A percentile compares a stretch with the other conserved stretches of the same genome.
These are phyloP conservation scores for Drosophila testacea DNA, from an alignment of 2,888 invertebrate species.

Conservation along the genomic window DNA sequence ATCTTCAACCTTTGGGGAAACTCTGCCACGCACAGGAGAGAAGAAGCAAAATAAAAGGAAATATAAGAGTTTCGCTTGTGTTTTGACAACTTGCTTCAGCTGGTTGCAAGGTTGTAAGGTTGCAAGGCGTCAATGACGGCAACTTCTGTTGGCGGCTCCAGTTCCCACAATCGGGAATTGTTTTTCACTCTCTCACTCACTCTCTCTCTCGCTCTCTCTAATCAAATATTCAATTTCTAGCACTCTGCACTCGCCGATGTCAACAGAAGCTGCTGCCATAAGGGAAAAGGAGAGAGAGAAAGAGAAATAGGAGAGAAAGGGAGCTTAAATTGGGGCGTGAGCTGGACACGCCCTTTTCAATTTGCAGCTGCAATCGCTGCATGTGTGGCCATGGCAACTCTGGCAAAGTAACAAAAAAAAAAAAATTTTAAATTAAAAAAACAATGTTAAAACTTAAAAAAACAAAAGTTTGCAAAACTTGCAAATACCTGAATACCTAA, in stretches of 20 bases:
- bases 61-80: conserved; percentile 9
- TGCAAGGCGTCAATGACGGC: conserved; percentile 13
- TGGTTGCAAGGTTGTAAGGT: conserved; percentile 6
- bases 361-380: conserved; percentile 24
- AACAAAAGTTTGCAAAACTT: not conserved
- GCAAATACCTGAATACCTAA: not conserved
- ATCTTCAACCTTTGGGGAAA: not conserved
- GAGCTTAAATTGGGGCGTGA: conserved; percentile 2
- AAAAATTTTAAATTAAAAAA: not conserved
- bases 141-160: conserved; percentile 19
- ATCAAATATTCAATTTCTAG: conserved; percentile 72
- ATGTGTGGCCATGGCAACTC: conserved; percentile 36
- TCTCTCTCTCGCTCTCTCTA: conserved; percentile 24
- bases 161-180: conserved; percentile 6
- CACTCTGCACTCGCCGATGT: conserved; percentile 9
- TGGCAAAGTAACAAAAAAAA: conserved; percentile 38
- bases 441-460: not conserved
- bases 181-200: not conserved
- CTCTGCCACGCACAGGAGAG: not conserved
- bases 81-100: conserved; percentile 38
- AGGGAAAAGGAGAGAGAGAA: not conserved
- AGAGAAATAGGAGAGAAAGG: not conserved
- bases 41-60: not conserved
- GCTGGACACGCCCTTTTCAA: conserved; percentile 41
- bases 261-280: not conserved